Evolutionary conservation across 2,113 vertebrate species (phyloP), one percentile per base, ranked within the genome.

Genomic region (Stercorarius parasiticus): DNA sequence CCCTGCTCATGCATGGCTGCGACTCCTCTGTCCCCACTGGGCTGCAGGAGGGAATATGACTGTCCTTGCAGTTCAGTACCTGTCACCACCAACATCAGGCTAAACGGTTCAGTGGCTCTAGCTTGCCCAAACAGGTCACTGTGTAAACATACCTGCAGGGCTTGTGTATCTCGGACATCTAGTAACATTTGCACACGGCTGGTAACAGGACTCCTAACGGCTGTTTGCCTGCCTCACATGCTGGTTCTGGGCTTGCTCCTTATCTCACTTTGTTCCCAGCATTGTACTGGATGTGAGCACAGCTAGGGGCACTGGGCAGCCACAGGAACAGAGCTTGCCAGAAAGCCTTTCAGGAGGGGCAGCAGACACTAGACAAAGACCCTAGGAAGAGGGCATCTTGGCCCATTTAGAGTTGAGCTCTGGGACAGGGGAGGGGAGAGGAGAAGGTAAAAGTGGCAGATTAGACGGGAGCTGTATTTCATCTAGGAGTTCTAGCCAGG

Each of bases 131-230:
- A 25, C 89, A 95, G 81, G 96, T 87, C 45, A 2, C 82, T 82
- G 84, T 91, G 94, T 80, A 95, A 97, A 95, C 83, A 74, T 47
- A 76, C 56, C 96, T 79, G 77, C 26, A 56, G 78, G 81, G 58
- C 23, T 58, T 61, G 21, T 22, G 0, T 97, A 74, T 94, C 95
- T 91, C 19, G 1, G 62, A 15, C 89, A 94, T 89, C 94, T 72
- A 20, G 71, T 38, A 47, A 67, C 32, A 2, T 67, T 79, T 82
- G 61, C 13, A 2, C 65, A 32, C 6, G 43, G 49, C 52, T 32
- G 76, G 78, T 87, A 89, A 89, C 77, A 61, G 77, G 77, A 89
- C 70, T 82, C 83, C 81, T 47, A 5, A 26, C 18, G 64, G 61
- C 65, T 89, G 36, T 42, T 59, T 65, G 52, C 8, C 56, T 34